phyloP scores from a whole-genome alignment of 2,113 vertebrate species.

The Lasiurus borealis region DNA sequence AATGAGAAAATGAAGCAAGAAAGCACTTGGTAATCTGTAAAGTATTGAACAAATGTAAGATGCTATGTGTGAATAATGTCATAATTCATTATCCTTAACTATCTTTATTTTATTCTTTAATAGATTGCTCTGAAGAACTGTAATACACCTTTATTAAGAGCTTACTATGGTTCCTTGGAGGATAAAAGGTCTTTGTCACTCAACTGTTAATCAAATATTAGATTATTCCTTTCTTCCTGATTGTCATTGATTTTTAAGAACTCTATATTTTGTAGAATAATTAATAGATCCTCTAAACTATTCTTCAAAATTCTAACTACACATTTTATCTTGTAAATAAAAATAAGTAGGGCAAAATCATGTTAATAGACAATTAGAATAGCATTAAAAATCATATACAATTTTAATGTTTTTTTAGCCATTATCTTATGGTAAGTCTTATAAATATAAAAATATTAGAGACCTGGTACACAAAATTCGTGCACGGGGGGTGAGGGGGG shows the following conservation, averaged over 20 bases:
- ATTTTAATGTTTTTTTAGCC: conserved; percentile 39
- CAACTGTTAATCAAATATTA: conserved; percentile 39
- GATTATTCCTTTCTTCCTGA: conserved; percentile 51
- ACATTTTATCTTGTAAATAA: background rate
- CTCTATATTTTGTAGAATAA: background rate
- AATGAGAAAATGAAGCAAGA: conserved; percentile 48
- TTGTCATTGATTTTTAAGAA: conserved; percentile 57
- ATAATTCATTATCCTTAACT: conserved; percentile 40
- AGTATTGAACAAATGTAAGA: conserved; percentile 29
- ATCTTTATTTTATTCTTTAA: conserved; percentile 79
- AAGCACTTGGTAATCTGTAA: conserved; percentile 6
- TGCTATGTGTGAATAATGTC: conserved; percentile 1
- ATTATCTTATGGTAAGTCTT: background rate
- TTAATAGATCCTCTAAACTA: conserved; percentile 51
- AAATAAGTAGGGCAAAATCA: background rate
- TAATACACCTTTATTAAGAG: conserved; percentile 92
- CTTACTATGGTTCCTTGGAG: conserved; percentile 92
- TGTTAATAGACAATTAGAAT: background rate
- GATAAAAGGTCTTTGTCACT: conserved; percentile 90
- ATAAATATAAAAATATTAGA: background rate
- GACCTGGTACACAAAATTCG: too few relatives aligned
- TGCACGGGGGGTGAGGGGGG: too few relatives aligned
- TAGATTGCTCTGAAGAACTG: conserved; percentile 92
- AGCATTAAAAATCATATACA: background rate
- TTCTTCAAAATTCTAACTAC: conserved; percentile 47